A percentile compares a stretch with the other conserved stretches of the same genome.
Evolutionary conservation across 2,888 invertebrate species (phyloP).

Genomic region (Lypha dubia): DNA sequence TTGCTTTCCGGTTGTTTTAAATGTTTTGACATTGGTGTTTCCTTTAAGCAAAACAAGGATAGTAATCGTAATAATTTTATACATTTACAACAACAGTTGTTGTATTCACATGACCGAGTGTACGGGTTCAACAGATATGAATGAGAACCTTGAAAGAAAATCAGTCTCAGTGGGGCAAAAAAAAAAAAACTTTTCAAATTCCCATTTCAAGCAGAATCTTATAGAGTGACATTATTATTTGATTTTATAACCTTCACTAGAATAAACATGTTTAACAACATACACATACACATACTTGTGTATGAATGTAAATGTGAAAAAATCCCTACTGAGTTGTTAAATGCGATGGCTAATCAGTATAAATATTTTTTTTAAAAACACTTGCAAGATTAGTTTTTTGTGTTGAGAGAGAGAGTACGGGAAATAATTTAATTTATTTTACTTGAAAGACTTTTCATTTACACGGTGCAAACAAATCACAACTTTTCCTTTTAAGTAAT

Average conservation of each 20-base stretch:
- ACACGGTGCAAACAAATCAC: too few species aligned
- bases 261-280: not conserved
- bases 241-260: constrained; percentile 18
- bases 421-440: not conserved
- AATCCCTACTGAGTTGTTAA: not conserved
- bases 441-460: not conserved
- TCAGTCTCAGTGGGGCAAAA: not conserved
- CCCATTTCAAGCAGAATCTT: not conserved
- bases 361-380: not conserved
- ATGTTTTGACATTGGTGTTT: constrained; percentile 46
- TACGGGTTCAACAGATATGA: not conserved
- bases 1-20: constrained; percentile 47
- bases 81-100: not conserved
- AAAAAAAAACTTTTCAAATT: not conserved
- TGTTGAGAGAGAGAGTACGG: too few species aligned
- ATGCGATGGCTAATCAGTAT: not conserved
- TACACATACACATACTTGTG: not conserved
- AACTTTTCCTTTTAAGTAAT: too few species aligned
- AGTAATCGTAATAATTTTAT: not conserved
- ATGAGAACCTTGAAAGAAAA: not conserved
- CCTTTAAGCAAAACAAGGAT: not conserved
- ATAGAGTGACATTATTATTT: constrained; percentile 6
- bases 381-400: not conserved
- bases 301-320: not conserved
- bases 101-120: not conserved